phyloP scores from a whole-genome alignment of 2,888 invertebrate species.

The Periphyllus acericola region DNA sequence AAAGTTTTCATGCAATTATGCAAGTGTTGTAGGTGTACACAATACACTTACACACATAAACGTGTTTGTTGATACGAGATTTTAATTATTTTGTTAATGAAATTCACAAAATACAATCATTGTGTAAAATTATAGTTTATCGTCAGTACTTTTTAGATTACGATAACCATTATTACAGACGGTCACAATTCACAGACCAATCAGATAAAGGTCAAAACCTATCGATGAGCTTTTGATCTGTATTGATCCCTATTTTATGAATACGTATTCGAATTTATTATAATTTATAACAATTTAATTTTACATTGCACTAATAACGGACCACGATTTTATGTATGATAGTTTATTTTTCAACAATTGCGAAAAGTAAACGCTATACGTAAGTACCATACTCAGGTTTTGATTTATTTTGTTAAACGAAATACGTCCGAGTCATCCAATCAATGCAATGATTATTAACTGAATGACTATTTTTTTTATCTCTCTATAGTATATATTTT shows the following conservation, averaged over 20 bases:
- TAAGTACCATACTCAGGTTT: too few species aligned
- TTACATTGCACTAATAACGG: neutral
- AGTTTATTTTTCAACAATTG: too few species aligned
- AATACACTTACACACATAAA: too few species aligned
- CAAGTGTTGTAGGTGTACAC: too few species aligned
- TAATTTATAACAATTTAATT: neutral
- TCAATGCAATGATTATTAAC: too few species aligned
- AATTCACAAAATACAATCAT: neutral
- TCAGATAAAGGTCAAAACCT: neutral
- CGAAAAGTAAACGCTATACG: too few species aligned
- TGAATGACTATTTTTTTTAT: too few species aligned
- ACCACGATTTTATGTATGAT: neutral
- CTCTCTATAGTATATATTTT: too few species aligned
- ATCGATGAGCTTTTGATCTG: neutral
- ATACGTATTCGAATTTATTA: too few species aligned
- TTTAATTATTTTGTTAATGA: neutral
- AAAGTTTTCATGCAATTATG: neutral
- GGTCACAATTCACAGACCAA: neutral
- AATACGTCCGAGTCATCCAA: too few species aligned
- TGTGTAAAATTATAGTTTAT: neutral
- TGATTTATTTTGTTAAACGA: too few species aligned
- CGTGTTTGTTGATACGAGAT: neutral
- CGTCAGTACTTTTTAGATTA: neutral
- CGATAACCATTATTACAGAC: neutral
- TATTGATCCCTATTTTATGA: neutral